Base-by-base conservation (phyloP, 2,888 invertebrate species). In the Eretmocerus hayati region DNA sequence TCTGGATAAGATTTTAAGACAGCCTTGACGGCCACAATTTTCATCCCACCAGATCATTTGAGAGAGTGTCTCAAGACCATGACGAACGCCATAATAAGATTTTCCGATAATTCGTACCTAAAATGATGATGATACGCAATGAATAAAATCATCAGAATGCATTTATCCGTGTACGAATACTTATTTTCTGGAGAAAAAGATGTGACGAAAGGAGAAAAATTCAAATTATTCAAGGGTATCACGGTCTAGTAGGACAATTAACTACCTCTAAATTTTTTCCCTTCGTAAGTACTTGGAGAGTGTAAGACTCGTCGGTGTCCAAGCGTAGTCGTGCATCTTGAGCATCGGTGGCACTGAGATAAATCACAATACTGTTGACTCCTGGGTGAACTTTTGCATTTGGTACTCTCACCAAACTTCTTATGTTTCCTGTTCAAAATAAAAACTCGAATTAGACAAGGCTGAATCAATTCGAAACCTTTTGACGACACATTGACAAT, bases 41-140 rank as follows among this genome's bases (percentile, higher is more conserved):
- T 86, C 85, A 55, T 88, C 87, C 70, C 81, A 79, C 88, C 88
- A 88, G 40, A 87, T 81, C 56, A 89, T 73, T 62, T 89, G 89
- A n/a, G 84, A 82, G 8, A 90, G 69, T 0, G 88, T 87, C 63
- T 88, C 85, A 35, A 88, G 73, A 0, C 80, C 89, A 62, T 89
- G 85, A 0, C 89, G 77, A 0, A 85, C 87, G 1, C 89, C 89
- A 62, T 85, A 86, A 67, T 81, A 88, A 1, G 83, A 83, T 36
- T 77, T 78, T 0, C 84, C 85, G 1, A 71, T 72, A 33, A 88
- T 80, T 20, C 41, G 52, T 9, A 49, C 53, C 53, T 53, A 38
- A 2, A 13, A 30, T n/a, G n/a, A n/a, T n/a, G n/a, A n/a, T n/a
- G n/a, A n/a, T n/a, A n/a, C n/a, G n/a, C n/a, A n/a, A n/a, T n/a